phyloP scores from a whole-genome alignment of 1,140 invertebrate species.

The Drosophila guanche region DNA sequence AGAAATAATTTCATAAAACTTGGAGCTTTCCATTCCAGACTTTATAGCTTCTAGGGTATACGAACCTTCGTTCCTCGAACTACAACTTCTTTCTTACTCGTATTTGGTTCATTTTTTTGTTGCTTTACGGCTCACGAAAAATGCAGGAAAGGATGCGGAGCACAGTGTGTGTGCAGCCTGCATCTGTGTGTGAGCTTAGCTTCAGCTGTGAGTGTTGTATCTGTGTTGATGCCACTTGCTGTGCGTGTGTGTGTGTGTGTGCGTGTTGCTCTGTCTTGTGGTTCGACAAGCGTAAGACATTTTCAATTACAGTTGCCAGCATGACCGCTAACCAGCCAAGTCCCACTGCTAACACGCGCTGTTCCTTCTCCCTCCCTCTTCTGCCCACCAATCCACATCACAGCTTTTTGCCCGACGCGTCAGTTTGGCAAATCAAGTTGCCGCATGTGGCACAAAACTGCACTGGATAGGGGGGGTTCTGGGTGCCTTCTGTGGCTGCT shows the following conservation, averaged over 20 bases:
- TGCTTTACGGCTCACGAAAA: constrained; percentile 47
- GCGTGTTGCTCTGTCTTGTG: constrained; percentile 61
- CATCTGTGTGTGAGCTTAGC: constrained; percentile 10
- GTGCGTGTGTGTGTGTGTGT: constrained; percentile 32
- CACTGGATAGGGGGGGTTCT: constrained; percentile 1
- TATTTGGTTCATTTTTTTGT: constrained; percentile 9
- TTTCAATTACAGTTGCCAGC: constrained; percentile 77
- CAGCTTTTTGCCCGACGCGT: constrained; percentile 18
- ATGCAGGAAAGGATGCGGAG: constrained; percentile 31
- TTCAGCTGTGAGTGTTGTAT: constrained; percentile 20
- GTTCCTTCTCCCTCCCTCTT: too few relatives aligned
- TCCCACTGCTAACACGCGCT: neutral
- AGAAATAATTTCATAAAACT: too few relatives aligned
- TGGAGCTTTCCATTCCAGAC: too few relatives aligned
- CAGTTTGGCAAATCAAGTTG: constrained; percentile 61
- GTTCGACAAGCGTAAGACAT: constrained; percentile 82
- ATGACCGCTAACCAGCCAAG: constrained; percentile 61
- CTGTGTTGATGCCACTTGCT: constrained; percentile 23
- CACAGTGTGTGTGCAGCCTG: constrained; percentile 9
- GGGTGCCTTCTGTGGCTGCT: constrained; percentile 39
- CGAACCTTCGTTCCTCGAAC: neutral
- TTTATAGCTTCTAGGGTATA: neutral
- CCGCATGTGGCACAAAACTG: constrained; percentile 31
- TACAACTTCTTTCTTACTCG: constrained; percentile 10
- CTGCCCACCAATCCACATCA: neutral